These are phyloP conservation scores for Potorous gilbertii DNA, from an alignment of 2,797 vertebrate species.

Conservation along the genomic window DNA sequence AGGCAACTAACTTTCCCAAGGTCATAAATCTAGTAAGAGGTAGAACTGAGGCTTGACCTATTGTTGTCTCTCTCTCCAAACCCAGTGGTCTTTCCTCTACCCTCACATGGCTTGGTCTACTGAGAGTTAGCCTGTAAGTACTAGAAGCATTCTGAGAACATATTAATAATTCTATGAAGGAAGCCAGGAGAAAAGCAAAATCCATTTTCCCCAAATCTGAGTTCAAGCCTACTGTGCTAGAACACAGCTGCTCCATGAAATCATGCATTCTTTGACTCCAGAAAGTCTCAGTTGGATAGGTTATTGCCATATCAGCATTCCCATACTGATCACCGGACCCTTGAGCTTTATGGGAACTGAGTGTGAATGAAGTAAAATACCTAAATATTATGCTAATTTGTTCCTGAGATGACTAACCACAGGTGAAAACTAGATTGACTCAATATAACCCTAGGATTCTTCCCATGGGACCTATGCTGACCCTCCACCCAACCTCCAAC, in stretches of 20 bases:
- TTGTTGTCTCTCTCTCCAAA: background rate
- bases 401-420: too few relatives aligned
- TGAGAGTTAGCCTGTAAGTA: background rate
- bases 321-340: background rate
- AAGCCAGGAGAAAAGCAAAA: background rate
- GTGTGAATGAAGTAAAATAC: background rate
- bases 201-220: background rate
- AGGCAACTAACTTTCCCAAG: background rate
- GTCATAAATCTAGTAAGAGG: background rate
- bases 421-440: background rate
- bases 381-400: background rate
- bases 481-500: background rate
- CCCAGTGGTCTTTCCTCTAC: background rate
- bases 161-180: background rate
- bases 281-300: background rate
- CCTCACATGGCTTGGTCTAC: background rate
- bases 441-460: background rate
- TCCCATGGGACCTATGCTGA: background rate
- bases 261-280: background rate
- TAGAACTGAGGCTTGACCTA: background rate
- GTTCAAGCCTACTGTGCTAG: background rate
- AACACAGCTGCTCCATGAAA: background rate
- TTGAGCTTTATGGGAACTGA: background rate
- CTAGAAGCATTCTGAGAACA: background rate
- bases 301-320: background rate